Evolutionary conservation across 2,797 vertebrate genomes (phyloP), one percentile per base, ranked within the genome.

Genomic region (Okamejei kenojei): DNA sequence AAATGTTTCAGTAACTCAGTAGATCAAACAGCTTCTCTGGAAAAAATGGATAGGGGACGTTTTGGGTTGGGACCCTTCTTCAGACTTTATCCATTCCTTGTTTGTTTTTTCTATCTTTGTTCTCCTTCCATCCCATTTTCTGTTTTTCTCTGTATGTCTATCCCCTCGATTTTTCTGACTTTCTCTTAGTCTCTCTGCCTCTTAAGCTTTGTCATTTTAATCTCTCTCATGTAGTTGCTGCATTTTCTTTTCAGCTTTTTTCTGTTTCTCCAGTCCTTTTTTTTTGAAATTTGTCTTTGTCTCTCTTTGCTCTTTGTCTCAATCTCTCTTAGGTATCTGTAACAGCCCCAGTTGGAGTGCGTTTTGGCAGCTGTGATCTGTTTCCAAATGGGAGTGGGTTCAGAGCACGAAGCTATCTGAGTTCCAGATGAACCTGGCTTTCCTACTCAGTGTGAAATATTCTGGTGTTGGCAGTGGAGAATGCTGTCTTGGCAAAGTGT

Each of bases 261-360:
- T 54, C 45, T 54, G 45, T 54, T 54, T 54, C 45, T 54, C 45
- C 45, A 54, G 45, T 54, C 45, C 45, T 54, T 54, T 54, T 54
- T 45, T 7, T 54, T 3, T 5, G 6, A 54, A 54, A 54, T 54
- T 3, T 54, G 45, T 54, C 86, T 93, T 94, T 94, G 93, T 93
- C 80, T 93, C 38, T 65, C 11, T 81, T 23, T 74, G 19, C 68
- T 74, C 71, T 74, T 23, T 74, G 19, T 74, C 71, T 74, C 71
- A 21, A 15, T 74, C 23, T 74, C 71, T 74, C 71, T 21, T 23
- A 1, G 21, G 91, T 93, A 78, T 93, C 96, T 97, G 97, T 95
- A 97, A 97, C 88, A 98, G 98, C 93, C 98, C 98, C 0, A 32
- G n/a, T 29, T 32, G 61, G 32, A 86, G 26, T 88, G 61, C 32